Evolutionary conservation across 2,888 invertebrate species (phyloP).

Genomic region (Muscina levida): DNA sequence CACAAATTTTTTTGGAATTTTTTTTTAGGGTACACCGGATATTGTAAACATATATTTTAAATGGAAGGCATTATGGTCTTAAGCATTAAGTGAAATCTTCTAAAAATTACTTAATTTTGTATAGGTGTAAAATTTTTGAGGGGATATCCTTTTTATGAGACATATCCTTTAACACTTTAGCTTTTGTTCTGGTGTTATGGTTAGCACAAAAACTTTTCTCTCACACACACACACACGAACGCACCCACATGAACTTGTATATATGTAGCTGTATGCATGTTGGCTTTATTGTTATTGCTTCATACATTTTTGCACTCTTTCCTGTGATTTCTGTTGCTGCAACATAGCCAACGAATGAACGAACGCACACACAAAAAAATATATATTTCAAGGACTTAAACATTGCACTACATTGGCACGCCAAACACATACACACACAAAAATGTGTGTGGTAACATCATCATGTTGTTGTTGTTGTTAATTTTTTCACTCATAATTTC

Average conservation of each 20-base stretch:
- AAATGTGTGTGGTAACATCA: constrained; percentile 43
- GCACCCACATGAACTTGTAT: no score
- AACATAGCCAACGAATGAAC: constrained; percentile 13
- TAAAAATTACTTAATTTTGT: no score
- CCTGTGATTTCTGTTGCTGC: constrained; percentile 7
- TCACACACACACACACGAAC: constrained; percentile 23
- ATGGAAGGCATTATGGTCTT: no score
- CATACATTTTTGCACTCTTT: constrained; percentile 18
- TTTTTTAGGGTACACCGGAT: no score
- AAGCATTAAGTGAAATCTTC: no score
- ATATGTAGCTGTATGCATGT: no score
- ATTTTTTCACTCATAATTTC: constrained; percentile 1
- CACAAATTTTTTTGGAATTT: no score
- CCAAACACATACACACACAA: constrained; percentile 56
- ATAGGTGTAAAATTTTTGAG: background rate
- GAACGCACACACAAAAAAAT: constrained; percentile 25
- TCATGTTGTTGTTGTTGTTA: constrained; percentile 9
- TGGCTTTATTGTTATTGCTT: constrained; percentile 30
- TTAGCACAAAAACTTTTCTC: background rate
- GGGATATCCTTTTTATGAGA: background rate
- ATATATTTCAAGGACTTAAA: constrained; percentile 61
- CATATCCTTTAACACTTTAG: no score
- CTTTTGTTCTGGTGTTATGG: no score
- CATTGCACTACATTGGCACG: constrained; percentile 32
- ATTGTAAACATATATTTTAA: no score